Conservation (phyloP, 1,140 invertebrate genomes). For the Apocrypta bakeri region DNA sequence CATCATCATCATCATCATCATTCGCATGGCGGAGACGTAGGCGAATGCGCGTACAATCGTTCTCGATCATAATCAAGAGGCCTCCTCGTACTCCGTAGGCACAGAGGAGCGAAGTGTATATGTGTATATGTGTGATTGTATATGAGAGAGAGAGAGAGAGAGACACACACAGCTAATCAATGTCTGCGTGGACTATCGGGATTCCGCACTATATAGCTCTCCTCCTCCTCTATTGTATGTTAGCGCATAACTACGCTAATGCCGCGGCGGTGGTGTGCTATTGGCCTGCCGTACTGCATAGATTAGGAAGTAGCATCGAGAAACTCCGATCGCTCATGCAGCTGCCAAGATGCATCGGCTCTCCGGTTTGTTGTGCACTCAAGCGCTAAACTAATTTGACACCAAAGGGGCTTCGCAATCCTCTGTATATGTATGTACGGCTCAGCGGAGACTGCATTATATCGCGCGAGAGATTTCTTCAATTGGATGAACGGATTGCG, state of each 20-base stretch:
- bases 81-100: neutral
- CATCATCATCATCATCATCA: neutral
- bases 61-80: constrained; percentile 36
- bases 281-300: constrained; percentile 57
- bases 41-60: neutral
- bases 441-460: too few species aligned
- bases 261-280: constrained; percentile 51
- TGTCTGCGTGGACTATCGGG: constrained; percentile 30
- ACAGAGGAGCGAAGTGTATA: too few species aligned
- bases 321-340: constrained; percentile 58
- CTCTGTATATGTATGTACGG: too few species aligned
- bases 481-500: too few species aligned
- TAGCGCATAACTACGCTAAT: constrained; percentile 54
- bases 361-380: neutral
- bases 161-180: neutral
- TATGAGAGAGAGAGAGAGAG: neutral
- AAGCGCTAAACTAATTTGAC: neutral
- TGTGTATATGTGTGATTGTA: too few species aligned
- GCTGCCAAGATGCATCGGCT: neutral
- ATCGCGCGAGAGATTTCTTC: too few species aligned
- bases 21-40: neutral
- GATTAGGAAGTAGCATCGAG: constrained; percentile 62
- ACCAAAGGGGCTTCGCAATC: too few species aligned
- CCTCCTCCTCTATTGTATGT: neutral
- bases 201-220: neutral